phyloP scores from a whole-genome alignment of 1,140 invertebrate genomes.

The Philaenus spumarius region DNA sequence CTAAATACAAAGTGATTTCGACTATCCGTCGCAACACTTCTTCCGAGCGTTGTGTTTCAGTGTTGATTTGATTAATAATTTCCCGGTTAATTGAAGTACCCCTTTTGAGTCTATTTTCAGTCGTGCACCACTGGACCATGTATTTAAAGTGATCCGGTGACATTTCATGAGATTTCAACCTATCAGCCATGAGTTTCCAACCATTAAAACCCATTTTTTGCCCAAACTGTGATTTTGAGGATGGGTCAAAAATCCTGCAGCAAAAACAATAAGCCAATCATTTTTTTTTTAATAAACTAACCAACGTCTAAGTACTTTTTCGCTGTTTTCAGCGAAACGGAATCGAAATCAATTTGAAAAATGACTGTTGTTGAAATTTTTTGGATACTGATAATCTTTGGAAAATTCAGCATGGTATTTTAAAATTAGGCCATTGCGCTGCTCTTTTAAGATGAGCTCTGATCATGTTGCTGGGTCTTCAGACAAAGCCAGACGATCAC shows the following conservation, averaged over 20 bases:
- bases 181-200: slow-evolving; percentile 14
- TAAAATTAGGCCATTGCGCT: slow-evolving; percentile 11
- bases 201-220: slow-evolving; percentile 6
- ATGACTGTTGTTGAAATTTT: neutral
- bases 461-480: slow-evolving; percentile 3
- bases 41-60: slow-evolving; percentile 12
- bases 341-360: slow-evolving; percentile 1
- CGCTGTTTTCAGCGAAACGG: slow-evolving; percentile 13
- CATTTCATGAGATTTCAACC: slow-evolving; percentile 12
- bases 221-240: slow-evolving; percentile 16
- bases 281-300: slow-evolving; percentile 14
- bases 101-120: slow-evolving; percentile 5
- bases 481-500: slow-evolving; percentile 1
- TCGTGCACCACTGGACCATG: slow-evolving; percentile 6
- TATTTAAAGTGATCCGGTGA: slow-evolving; percentile 15
- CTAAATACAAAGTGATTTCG: too few relatives aligned
- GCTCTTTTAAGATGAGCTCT: too few relatives aligned
- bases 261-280: too few relatives aligned
- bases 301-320: slow-evolving; percentile 13
- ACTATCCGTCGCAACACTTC: slow-evolving; percentile 22
- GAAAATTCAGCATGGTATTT: slow-evolving; percentile 34
- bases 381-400: slow-evolving; percentile 18
- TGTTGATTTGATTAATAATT: slow-evolving; percentile 8
- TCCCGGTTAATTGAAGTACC: slow-evolving; percentile 11
- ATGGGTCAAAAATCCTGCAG: slow-evolving; percentile 2